Conservation (phyloP, 2,888 invertebrate genomes). For the Thera britannica region DNA sequence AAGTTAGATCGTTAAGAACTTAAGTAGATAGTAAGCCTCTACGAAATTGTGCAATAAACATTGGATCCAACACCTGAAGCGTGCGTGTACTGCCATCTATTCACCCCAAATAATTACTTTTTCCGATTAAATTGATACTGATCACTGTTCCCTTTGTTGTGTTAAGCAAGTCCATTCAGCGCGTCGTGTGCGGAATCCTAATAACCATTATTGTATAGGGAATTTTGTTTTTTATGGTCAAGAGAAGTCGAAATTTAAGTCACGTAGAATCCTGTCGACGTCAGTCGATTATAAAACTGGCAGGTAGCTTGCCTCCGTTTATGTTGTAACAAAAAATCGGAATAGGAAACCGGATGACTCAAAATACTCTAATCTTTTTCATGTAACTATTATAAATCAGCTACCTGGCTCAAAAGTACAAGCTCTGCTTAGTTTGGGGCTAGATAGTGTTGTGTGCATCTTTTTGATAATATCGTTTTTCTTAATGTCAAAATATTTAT, state of each 20-base stretch:
- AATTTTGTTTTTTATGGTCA: conserved; percentile 59
- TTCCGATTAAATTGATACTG: conserved; percentile 31
- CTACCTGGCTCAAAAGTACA: too few relatives aligned
- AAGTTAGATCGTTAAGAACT: conserved; percentile 58
- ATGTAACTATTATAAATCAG: too few relatives aligned
- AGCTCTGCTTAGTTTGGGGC: too few relatives aligned
- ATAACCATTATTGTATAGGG: conserved; percentile 58
- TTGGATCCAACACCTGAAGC: conserved; percentile 42
- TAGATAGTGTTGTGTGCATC: too few relatives aligned
- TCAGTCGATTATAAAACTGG: conserved; percentile 41
- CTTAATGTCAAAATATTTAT: too few relatives aligned
- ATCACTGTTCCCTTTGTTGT: conserved; percentile 55
- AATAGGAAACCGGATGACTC: conserved; percentile 29
- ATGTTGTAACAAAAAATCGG: conserved; percentile 22
- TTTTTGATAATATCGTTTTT: too few relatives aligned
- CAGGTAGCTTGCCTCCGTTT: conserved; percentile 28
- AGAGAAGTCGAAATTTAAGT: conserved; percentile 54
- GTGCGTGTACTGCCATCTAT: conserved; percentile 27
- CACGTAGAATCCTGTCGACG: conserved; percentile 50
- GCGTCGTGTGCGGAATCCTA: conserved; percentile 60
- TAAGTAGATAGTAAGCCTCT: conserved; percentile 54
- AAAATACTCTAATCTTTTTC: background rate
- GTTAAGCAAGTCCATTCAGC: conserved; percentile 57
- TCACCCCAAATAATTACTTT: conserved; percentile 34
- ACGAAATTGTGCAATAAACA: conserved; percentile 52